Evolutionary conservation across 2,888 invertebrate species (phyloP).

Genomic region (Drosophila putrida): DNA sequence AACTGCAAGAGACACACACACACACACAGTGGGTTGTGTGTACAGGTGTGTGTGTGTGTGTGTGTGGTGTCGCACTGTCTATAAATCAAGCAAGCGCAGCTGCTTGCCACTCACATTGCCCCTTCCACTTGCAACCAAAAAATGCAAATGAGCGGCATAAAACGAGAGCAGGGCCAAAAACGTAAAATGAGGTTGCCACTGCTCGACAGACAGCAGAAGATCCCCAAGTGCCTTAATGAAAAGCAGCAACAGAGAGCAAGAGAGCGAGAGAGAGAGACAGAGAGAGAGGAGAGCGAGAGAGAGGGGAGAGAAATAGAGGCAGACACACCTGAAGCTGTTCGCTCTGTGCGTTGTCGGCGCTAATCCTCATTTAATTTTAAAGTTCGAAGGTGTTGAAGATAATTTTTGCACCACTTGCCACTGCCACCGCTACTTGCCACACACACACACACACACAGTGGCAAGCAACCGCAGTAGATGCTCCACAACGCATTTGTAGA

Average conservation of each 20-base stretch:
- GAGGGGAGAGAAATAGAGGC: background rate
- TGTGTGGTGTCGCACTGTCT: constrained; percentile 31
- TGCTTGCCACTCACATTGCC: constrained; percentile 20
- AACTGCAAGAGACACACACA: constrained; percentile 46
- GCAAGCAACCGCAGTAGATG: constrained; percentile 44
- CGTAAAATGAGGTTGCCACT: background rate
- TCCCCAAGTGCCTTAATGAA: constrained; percentile 77
- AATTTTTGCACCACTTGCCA: constrained; percentile 82
- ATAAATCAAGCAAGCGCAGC: constrained; percentile 53
- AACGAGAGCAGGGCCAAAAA: constrained; percentile 42
- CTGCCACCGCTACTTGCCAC: constrained; percentile 23
- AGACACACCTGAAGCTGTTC: constrained; percentile 15
- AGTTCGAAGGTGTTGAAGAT: constrained; percentile 85
- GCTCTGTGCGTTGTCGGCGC: constrained; percentile 76
- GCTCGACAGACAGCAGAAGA: constrained; percentile 65
- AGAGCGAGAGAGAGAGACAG: background rate
- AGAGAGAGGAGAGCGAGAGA: background rate
- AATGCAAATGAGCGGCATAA: constrained; percentile 74
- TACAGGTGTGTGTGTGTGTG: background rate
- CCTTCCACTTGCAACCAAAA: constrained; percentile 56
- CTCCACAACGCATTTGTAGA: constrained; percentile 72
- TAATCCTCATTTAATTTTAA: constrained; percentile 85
- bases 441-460: background rate
- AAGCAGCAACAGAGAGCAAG: constrained; percentile 53
- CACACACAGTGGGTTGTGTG: constrained; percentile 3